Conservation (phyloP, 2,113 vertebrate genomes). For the Rhinichthys klamathensis region DNA sequence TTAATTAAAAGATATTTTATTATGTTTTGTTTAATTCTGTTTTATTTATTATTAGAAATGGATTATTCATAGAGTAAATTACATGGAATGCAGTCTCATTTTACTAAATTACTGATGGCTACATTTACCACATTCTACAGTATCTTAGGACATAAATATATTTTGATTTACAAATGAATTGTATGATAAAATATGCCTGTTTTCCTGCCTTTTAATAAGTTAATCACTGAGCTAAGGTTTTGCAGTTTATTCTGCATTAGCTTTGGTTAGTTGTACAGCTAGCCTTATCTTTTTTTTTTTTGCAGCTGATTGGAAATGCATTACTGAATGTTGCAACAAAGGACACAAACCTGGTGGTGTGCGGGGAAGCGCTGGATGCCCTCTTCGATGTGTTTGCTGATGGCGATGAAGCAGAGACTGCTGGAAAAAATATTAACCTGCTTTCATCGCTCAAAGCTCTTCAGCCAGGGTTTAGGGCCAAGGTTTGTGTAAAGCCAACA, state of each 20-base stretch:
- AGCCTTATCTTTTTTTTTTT: background rate
- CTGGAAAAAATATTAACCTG: conserved; percentile 83
- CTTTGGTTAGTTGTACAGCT: background rate
- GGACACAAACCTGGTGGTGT: conserved; percentile 87
- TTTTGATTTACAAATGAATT: background rate
- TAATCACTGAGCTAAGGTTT: background rate
- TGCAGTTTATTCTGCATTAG: background rate
- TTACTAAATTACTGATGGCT: background rate
- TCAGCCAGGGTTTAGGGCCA: conserved; percentile 90
- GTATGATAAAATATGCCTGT: background rate
- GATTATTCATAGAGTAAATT: background rate
- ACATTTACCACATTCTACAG: background rate
- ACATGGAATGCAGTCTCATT: background rate
- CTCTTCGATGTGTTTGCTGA: conserved; percentile 96
- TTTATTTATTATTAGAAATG: background rate
- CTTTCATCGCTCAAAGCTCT: conserved; percentile 85
- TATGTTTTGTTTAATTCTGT: background rate
- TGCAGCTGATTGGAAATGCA: conserved; percentile 88
- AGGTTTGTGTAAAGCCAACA: conserved; percentile 73
- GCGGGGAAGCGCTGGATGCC: conserved; percentile 92
- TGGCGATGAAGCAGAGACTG: conserved; percentile 87
- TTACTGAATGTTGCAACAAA: conserved; percentile 86
- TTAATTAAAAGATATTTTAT: background rate
- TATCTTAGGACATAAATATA: background rate
- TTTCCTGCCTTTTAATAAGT: background rate